phyloP scores from a whole-genome alignment of 2,113 vertebrate genomes.

The Pelusios castaneus region DNA sequence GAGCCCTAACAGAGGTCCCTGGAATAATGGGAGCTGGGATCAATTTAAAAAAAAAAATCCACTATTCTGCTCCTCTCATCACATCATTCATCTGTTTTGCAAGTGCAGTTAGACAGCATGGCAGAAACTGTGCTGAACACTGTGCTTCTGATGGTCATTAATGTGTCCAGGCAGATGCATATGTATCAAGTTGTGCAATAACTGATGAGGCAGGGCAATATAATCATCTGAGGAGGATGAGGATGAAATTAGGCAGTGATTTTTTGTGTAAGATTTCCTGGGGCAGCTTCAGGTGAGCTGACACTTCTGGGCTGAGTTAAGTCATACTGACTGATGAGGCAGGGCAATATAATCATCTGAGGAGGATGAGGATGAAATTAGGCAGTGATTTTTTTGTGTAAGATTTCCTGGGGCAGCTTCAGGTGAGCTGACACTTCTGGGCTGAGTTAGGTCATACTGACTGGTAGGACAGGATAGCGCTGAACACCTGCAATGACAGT shows the following conservation, averaged over 20 bases:
- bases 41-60: background rate
- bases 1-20: background rate
- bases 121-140: background rate
- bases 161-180: background rate
- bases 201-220: background rate
- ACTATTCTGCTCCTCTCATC: background rate
- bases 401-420: background rate
- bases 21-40: background rate
- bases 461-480: background rate
- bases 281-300: background rate
- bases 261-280: background rate
- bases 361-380: background rate
- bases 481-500: background rate
- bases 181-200: background rate
- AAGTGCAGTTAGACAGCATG: background rate
- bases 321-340: background rate
- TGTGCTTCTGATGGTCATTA: background rate
- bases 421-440: background rate
- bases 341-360: background rate
- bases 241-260: background rate
- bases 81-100: background rate
- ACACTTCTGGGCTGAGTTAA: background rate
- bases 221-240: background rate
- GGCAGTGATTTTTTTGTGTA: background rate
- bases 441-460: background rate